Conservation (phyloP, 2,113 vertebrate genomes). For the Ptilorrhoa leucosticta region DNA sequence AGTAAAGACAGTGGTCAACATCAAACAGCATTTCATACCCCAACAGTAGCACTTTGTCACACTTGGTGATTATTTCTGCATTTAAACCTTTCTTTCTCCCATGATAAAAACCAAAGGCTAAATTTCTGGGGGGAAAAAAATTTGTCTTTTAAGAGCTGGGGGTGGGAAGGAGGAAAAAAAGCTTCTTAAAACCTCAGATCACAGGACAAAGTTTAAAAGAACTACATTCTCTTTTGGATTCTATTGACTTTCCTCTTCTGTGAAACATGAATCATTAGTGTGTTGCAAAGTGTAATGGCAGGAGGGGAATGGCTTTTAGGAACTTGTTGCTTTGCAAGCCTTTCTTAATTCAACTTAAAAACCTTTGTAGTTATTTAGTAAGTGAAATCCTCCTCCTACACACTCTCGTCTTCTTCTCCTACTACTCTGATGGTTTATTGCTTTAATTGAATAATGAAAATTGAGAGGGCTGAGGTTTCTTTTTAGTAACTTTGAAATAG, state of each 20-base stretch:
- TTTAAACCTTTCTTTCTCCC: not conserved
- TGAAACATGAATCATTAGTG: not conserved
- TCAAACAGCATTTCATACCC: not conserved
- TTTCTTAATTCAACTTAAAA: constrained; percentile 6
- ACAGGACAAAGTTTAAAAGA: not conserved
- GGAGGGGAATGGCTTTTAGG: not conserved
- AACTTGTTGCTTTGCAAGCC: not conserved
- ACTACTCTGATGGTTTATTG: not conserved
- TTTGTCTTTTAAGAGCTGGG: not conserved
- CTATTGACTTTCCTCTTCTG: not conserved
- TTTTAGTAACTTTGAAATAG: not conserved
- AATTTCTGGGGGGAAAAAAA: not conserved
- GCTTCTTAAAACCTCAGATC: not conserved
- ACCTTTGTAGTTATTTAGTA: not conserved
- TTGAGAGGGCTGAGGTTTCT: not conserved
- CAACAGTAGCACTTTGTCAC: not conserved
- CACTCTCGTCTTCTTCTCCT: not conserved
- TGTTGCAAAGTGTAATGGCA: not conserved
- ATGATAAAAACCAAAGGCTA: not conserved
- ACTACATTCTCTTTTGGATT: not conserved
- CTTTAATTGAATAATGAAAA: not conserved
- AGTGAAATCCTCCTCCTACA: constrained; percentile 2
- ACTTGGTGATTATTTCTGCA: not conserved
- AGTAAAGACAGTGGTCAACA: not conserved
- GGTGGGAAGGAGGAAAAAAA: not conserved